Evolutionary conservation across 2,113 vertebrate genomes (phyloP), one percentile per base, ranked within the genome.

Genomic region (Apteryx owenii): DNA sequence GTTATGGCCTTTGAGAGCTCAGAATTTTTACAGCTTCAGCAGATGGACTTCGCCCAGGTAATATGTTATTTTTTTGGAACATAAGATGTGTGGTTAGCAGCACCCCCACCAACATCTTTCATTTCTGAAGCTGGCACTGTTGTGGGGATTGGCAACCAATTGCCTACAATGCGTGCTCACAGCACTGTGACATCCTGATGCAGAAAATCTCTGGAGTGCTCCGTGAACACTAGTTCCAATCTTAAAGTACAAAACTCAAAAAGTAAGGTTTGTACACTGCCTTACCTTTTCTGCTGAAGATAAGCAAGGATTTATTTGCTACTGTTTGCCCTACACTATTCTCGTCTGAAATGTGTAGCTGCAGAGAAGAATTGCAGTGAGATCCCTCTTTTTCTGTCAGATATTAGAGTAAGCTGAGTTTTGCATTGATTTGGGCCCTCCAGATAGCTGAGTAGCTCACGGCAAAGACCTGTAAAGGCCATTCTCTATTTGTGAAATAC

Each of bases 31-130:
- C 95, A 97, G 89, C 82, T 97, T 97, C 93, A 97, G 94, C 97
- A 97, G 93, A 97, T 97, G 96, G 95, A 93, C 91, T 91, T 97
- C 88, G 4, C 96, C 96, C 96, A 97, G 97, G 95, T 97, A 96
- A 92, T 96, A 96, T 94, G 93, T 97, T 96, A 93, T 94, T 95
- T 95, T 95, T 93, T 56, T 96, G 95, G 95, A 97, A 95, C 3
- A 2, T 71, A 84, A 96, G 93, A 96, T 65, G 94, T 93, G 94
- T 90, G 96, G 96, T 97, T 97, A 97, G 69, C 89, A 96, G 97
- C 93, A 97, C 88, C 95, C 71, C 95, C 89, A 96, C 79, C 82
- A 96, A 93, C 94, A 94, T 96, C 93, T 95, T 95, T 97, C 76
- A 84, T 95, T 95, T 96, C 95, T 96, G 88, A 95, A 93, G 44